Conservation (phyloP, 1,140 invertebrate genomes). For the Caenorhabditis remanei region DNA sequence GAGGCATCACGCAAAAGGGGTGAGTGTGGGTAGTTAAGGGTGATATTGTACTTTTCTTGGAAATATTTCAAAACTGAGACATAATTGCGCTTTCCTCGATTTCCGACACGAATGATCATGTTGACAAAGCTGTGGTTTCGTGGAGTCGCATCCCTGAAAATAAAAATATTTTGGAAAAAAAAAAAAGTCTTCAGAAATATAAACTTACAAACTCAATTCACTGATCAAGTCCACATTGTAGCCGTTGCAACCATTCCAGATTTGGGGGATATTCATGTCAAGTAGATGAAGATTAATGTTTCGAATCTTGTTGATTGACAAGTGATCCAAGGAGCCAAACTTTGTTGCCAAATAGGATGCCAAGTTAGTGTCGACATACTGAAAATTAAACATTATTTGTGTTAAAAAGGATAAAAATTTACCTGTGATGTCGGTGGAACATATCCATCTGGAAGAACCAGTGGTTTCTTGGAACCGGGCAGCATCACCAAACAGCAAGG, state of each 20-base stretch:
- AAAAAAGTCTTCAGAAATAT: not conserved
- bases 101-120: not conserved
- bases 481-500: not conserved
- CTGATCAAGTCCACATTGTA: not conserved
- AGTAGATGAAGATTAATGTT: not conserved
- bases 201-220: constrained; percentile 8
- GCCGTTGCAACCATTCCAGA: not conserved
- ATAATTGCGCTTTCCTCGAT: not conserved
- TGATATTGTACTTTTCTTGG: not conserved
- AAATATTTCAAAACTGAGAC: not conserved
- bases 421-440: too few relatives aligned
- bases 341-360: not conserved
- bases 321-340: not conserved
- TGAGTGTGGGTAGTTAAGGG: not conserved
- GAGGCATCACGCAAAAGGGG: not conserved
- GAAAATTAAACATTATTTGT: too few relatives aligned
- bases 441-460: too few relatives aligned
- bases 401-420: too few relatives aligned
- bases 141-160: not conserved
- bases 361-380: not conserved
- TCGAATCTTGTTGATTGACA: not conserved
- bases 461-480: not conserved
- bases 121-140: not conserved
- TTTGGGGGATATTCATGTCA: not conserved
- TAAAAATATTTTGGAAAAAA: not conserved